Percentiles rank a stretch among this genome's conserved stretches.
Conservation (phyloP, 2,888 invertebrate genomes). For the Unio delphinus region DNA sequence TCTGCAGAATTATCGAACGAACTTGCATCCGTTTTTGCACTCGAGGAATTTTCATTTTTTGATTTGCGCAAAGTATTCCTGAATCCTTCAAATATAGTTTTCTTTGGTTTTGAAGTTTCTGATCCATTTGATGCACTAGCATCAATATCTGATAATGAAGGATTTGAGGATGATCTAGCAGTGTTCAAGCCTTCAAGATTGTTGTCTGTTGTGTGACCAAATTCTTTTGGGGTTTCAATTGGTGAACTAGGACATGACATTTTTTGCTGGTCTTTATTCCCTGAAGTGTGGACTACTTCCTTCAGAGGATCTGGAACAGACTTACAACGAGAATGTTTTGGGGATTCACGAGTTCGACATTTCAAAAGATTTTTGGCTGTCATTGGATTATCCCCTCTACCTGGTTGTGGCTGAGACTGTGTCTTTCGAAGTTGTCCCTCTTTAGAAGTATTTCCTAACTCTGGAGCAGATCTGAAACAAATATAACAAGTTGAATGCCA, state of each 20-base stretch:
- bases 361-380: slow-evolving; percentile 21
- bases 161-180: slow-evolving; percentile 13
- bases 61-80: slow-evolving; percentile 76
- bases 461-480: slow-evolving; percentile 67
- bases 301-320: slow-evolving; percentile 55
- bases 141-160: slow-evolving; percentile 3
- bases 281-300: slow-evolving; percentile 12
- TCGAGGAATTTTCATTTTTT: slow-evolving; percentile 65
- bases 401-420: slow-evolving; percentile 72
- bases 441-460: slow-evolving; percentile 68
- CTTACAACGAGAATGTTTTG: slow-evolving; percentile 56
- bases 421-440: slow-evolving; percentile 74
- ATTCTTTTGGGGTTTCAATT: slow-evolving; percentile 33
- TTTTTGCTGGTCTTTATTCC: slow-evolving; percentile 5
- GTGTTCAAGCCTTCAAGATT: slow-evolving; percentile 8
- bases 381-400: slow-evolving; percentile 38
- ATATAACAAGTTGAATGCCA: background rate
- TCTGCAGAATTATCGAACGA: slow-evolving; percentile 20
- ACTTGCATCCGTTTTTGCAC: slow-evolving; percentile 30
- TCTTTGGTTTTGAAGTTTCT: slow-evolving; percentile 72
- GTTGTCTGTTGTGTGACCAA: slow-evolving; percentile 14
- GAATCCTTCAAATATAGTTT: slow-evolving; percentile 78
- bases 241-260: slow-evolving; percentile 55
- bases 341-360: slow-evolving; percentile 24
- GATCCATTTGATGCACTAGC: slow-evolving; percentile 4